These are phyloP conservation scores for Cichlasoma orientale DNA, from an alignment of 2,797 vertebrate species.

Conservation along the genomic window DNA sequence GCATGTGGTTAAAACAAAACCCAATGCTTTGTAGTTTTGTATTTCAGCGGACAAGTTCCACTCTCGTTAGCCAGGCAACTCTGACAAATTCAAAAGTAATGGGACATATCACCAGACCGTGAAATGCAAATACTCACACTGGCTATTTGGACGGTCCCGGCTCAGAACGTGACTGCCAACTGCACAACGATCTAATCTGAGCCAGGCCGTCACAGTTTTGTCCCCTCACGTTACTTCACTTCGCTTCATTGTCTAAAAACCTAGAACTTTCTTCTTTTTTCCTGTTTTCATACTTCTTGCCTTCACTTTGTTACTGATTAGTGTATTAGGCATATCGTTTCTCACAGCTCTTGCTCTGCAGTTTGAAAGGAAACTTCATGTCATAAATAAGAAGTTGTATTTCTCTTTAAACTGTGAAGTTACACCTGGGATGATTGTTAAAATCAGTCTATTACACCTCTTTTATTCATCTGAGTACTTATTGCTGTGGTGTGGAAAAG, in stretches of 20 bases:
- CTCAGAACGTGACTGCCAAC: not conserved
- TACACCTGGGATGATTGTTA: not conserved
- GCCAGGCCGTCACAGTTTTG: not conserved
- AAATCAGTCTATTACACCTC: not conserved
- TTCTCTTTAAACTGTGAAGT: not conserved
- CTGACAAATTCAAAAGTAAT: no score
- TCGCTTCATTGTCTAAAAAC: not conserved
- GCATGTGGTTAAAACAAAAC: not conserved
- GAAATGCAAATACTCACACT: not conserved
- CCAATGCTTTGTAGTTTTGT: not conserved
- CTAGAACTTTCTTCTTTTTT: no score
- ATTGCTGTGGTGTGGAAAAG: not conserved
- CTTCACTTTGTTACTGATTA: not conserved
- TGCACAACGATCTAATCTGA: not conserved
- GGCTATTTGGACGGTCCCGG: not conserved
- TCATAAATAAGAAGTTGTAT: not conserved
- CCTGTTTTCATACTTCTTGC: no score
- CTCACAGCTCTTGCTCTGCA: not conserved
- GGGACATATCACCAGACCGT: not conserved
- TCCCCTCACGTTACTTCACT: not conserved
- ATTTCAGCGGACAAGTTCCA: not conserved
- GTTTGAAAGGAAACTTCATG: not conserved
- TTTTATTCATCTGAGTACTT: not conserved
- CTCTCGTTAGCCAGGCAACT: not conserved
- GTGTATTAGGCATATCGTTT: not conserved